Base-by-base conservation (phyloP, 2,888 invertebrate species). In the Himalopsyche kuldschensis region DNA sequence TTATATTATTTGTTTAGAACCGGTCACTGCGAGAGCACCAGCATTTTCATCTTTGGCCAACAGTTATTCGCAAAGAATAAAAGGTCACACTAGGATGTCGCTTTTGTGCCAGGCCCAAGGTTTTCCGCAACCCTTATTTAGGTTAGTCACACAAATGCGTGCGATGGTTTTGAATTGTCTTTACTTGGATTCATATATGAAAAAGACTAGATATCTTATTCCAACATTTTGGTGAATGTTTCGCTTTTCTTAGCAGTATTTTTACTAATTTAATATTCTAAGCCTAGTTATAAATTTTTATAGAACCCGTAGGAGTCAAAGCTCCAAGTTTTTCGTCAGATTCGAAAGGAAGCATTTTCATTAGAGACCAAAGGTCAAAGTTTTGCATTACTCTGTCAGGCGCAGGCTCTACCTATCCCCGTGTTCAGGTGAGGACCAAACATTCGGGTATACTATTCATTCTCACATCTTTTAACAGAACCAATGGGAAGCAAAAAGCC, bases 81-180 rank as follows among this genome's bases (percentile, higher is more conserved):
- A 89, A 86, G 88, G 88, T 80, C 87, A 88, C 85, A 89, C 89
- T 87, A 90, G 90, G 69, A 90, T 92, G 86, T 92, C 92, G 80
- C 89, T 92, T 88, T 90, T 92, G 87, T 93, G 93, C 88, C 92
- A 92, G 88, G 92, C 92, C 84, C 92, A 93, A 89, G 92, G 92
- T 88, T 92, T 92, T 89, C 95, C 95, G 87, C 91, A 93, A 88
- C 95, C 95, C 87, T 89, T 91, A 86, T 94, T 94, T 93, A 95
- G 95, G 95, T 95, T 91, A 89, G 91, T 87, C 55, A 32, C 8
- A 69, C 1, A 76, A 17, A 81, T 46, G 17, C 24, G 41, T 15
- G 35, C 35, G 8, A 41, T 2, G 41, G 6, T 15, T n/a, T 41
- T 15, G 15, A 41, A 41, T 41, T 15, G 11, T 32, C 32, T 32